Evolutionary conservation across 2,888 invertebrate genomes (phyloP).

Genomic region (Sesia apiformis): DNA sequence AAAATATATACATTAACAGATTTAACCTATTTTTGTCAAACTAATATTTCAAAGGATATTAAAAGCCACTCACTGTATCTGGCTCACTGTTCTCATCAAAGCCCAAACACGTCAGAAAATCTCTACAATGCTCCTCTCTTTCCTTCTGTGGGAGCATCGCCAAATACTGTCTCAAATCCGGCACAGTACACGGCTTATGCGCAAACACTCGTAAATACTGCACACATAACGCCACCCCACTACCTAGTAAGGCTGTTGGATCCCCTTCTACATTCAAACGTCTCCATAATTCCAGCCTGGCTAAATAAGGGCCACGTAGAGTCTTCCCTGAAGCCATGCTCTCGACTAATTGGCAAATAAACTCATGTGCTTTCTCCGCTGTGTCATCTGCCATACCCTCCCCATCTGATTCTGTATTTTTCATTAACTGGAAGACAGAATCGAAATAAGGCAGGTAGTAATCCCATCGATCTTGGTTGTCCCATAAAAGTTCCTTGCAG

Average conservation of each 20-base stretch:
- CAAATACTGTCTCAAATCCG: constrained; percentile 86
- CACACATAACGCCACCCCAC: constrained; percentile 79
- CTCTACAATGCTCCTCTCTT: constrained; percentile 72
- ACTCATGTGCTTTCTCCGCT: constrained; percentile 61
- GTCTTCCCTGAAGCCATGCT: constrained; percentile 59
- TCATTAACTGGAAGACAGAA: constrained; percentile 79
- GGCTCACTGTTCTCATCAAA: constrained; percentile 78
- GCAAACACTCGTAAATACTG: constrained; percentile 90
- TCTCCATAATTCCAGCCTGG: constrained; percentile 84
- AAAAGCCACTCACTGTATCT: constrained; percentile 67
- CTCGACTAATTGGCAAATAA: constrained; percentile 66
- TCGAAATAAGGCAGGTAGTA: constrained; percentile 82
- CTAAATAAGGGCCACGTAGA: constrained; percentile 88
- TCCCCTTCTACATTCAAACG: constrained; percentile 73
- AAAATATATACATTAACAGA: no score
- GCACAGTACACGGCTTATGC: constrained; percentile 88
- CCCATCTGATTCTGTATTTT: constrained; percentile 27
- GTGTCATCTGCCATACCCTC: constrained; percentile 47
- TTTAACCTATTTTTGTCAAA: no score
- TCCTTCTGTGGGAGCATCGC: constrained; percentile 78
- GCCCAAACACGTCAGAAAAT: constrained; percentile 77
- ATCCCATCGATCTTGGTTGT: constrained; percentile 84
- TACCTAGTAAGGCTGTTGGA: constrained; percentile 72
- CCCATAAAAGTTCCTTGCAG: constrained; percentile 82
- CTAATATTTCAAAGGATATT: not conserved